Base-by-base conservation (phyloP, 2,888 invertebrate species). In the Yponomeuta cagnagella region DNA sequence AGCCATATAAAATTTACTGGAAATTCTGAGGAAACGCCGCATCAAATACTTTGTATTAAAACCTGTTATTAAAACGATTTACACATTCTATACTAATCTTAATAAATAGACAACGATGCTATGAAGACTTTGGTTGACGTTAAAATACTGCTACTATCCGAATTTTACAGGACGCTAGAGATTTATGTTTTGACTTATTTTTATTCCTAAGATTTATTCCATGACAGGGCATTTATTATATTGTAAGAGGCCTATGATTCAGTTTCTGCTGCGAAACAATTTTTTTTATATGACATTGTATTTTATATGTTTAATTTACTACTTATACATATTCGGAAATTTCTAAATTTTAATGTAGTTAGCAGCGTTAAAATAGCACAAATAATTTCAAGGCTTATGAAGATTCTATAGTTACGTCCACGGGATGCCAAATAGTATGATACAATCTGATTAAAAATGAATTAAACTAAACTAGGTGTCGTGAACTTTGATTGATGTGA, bases 391-490 rank as follows among this genome's bases (percentile, higher is more conserved):
- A 70, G 48, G 64, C 80, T 82, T 82, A 81, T 78, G 77, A 82
- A 15, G 12, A 37, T 33, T 43, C 68, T 77, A 88, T 83, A 79
- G 82, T 80, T 82, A 86, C 91, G 91, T 92, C 91, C 91, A 85
- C 81, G 75, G 86, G 90, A 87, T 92, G 91, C 91, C 91, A 92
- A 92, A 92, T 92, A 91, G 89, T 84, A 86, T 86, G 80, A 88
- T 87, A 82, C 83, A 79, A 78, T 82, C 82, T 78, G 83, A 80
- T 82, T 80, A 78, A 78, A 58, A 15, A 15, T 12, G 52, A 77
- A 76, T 77, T 43, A 78, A 76, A 75, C 77, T 80, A 77, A 77
- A 23, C 73, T 75, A 77, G 71, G 77, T 77, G 79, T 76, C 75
- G 78, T 81, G 66, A 66, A 37, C 67, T 67, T 67, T 15, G 67